Evolutionary conservation across 2,113 vertebrate species (phyloP).

Genomic region (Seriola quinqueradiata): DNA sequence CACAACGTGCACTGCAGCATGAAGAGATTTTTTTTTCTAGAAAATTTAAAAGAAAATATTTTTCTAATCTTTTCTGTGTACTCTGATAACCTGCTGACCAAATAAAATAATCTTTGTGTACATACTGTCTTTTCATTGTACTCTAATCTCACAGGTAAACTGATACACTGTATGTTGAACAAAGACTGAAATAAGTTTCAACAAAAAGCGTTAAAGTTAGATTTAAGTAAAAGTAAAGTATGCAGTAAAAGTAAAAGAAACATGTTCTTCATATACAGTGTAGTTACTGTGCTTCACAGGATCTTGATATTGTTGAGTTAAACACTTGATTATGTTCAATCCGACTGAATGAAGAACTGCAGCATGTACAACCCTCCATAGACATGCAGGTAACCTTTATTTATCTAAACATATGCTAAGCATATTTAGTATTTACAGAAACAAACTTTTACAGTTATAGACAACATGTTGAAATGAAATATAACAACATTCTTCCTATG

Average conservation of each 20-base stretch:
- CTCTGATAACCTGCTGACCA: slow-evolving; percentile 15
- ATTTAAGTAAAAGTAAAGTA: too few species aligned
- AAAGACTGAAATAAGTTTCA: background rate
- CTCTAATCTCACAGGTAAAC: background rate
- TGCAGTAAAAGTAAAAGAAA: too few species aligned
- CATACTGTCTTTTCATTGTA: background rate
- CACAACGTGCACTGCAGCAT: background rate
- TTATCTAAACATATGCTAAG: background rate
- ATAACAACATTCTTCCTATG: too few species aligned
- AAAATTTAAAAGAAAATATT: slow-evolving; percentile 24
- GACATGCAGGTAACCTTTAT: slow-evolving; percentile 18
- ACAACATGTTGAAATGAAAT: background rate
- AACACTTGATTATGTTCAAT: background rate
- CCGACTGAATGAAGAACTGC: background rate
- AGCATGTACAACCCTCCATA: background rate
- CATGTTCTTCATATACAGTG: background rate
- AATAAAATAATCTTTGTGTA: slow-evolving; percentile 42
- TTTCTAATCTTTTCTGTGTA: slow-evolving; percentile 16
- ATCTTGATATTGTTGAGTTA: background rate
- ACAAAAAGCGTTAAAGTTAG: background rate
- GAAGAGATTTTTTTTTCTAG: background rate
- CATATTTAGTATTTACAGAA: background rate
- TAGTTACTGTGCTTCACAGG: background rate
- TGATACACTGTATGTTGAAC: background rate
- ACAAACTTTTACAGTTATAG: background rate